Conservation (phyloP, 2,888 invertebrate species). For the Smittia aterrima region DNA sequence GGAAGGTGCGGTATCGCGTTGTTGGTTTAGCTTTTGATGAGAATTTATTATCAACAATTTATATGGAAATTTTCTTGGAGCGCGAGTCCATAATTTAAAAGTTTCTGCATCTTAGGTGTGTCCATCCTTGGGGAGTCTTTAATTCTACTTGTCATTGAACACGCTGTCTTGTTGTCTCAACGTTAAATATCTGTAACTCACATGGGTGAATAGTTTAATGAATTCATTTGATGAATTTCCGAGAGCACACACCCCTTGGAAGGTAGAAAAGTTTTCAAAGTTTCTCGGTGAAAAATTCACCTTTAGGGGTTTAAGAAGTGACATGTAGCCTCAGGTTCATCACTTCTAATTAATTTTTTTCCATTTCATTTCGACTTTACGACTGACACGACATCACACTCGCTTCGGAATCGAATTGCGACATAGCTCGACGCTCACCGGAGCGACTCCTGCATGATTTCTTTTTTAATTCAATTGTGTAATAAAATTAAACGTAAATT, state of each 20-base stretch:
- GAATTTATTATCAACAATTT: conserved; percentile 30
- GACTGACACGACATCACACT: background rate
- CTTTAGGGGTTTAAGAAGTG: conserved; percentile 33
- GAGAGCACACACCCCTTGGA: background rate
- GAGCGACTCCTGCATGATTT: background rate
- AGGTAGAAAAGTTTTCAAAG: background rate
- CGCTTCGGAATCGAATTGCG: background rate
- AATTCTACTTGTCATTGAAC: conserved; percentile 22
- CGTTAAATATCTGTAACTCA: background rate
- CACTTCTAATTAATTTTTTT: conserved; percentile 26
- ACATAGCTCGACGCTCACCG: background rate
- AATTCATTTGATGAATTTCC: conserved; percentile 1
- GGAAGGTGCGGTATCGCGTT: conserved; percentile 1
- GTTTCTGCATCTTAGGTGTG: conserved; percentile 31
- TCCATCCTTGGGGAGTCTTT: conserved; percentile 37
- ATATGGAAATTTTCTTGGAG: conserved; percentile 36
- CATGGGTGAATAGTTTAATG: background rate
- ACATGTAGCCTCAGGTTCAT: conserved; percentile 15
- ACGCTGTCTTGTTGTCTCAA: background rate
- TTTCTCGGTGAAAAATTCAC: conserved; percentile 12
- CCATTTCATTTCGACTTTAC: background rate
- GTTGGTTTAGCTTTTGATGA: conserved; percentile 31
- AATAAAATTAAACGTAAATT: conserved; percentile 41
- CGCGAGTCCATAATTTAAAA: background rate
- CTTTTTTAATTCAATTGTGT: conserved; percentile 35